Evolutionary conservation across 2,888 invertebrate genomes (phyloP).

Genomic region (Synanthedon vespiformis): DNA sequence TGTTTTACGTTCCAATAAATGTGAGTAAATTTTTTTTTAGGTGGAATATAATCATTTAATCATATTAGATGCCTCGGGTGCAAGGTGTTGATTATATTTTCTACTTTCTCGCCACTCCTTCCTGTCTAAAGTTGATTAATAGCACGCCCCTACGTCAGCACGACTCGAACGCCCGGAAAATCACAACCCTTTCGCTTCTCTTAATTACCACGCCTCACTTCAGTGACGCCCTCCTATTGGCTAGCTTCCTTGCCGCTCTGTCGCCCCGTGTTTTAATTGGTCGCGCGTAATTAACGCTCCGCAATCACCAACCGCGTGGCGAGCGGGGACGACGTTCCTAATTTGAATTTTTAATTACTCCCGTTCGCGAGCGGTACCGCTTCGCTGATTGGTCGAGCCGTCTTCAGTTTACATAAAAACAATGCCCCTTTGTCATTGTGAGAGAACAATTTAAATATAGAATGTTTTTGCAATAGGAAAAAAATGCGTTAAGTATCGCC

Average conservation of each 20-base stretch:
- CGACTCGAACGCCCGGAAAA: constrained; percentile 49
- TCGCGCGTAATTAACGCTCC: constrained; percentile 59
- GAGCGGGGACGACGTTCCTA: constrained; percentile 52
- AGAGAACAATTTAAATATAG: background rate
- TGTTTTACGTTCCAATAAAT: constrained; percentile 54
- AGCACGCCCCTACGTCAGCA: constrained; percentile 35
- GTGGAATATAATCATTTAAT: too few species aligned
- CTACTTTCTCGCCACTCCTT: constrained; percentile 26
- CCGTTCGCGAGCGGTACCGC: constrained; percentile 16
- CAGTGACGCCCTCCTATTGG: constrained; percentile 54
- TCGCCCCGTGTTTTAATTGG: constrained; percentile 63
- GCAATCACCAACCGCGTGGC: constrained; percentile 58
- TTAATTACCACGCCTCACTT: constrained; percentile 68
- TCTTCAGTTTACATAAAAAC: constrained; percentile 39
- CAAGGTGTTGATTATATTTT: too few species aligned
- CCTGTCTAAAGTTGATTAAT: constrained; percentile 46
- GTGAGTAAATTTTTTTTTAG: constrained; percentile 21
- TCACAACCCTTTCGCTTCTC: constrained; percentile 62
- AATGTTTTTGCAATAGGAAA: too few species aligned
- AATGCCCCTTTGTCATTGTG: constrained; percentile 41
- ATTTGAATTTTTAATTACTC: constrained; percentile 68
- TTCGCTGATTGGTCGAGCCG: constrained; percentile 42
- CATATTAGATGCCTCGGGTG: too few species aligned
- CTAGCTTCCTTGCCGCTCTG: constrained; percentile 28
- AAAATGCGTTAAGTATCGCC: too few species aligned